These are phyloP conservation scores for Microhierax caerulescens DNA, from an alignment of 2,797 vertebrate genomes.

Conservation along the genomic window DNA sequence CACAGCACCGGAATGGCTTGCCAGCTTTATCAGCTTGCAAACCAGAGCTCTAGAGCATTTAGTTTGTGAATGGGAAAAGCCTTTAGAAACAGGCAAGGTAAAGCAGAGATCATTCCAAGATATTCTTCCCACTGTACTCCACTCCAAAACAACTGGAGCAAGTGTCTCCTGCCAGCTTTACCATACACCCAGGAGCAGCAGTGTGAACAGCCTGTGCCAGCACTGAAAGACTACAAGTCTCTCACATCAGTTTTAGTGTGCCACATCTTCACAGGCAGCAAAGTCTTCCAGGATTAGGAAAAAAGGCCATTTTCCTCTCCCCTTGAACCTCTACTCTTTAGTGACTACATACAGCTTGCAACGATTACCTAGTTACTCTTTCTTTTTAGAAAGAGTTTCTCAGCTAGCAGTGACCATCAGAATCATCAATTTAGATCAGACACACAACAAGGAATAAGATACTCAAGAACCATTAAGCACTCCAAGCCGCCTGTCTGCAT, in stretches of 20 bases:
- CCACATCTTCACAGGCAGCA: neutral
- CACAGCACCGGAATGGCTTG: neutral
- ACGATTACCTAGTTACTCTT: neutral
- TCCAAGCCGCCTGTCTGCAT: neutral
- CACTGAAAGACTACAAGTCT: neutral
- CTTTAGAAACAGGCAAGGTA: neutral
- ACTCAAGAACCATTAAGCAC: neutral
- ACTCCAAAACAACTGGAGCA: neutral
- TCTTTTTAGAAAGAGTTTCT: neutral
- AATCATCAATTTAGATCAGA: neutral
- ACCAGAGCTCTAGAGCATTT: neutral
- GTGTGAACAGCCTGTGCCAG: neutral
- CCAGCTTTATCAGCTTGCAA: neutral
- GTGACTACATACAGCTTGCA: neutral
- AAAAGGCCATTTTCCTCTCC: neutral
- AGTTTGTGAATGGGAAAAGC: neutral
- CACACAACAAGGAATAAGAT: neutral
- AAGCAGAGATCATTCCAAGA: neutral
- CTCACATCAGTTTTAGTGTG: neutral
- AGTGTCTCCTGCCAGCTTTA: neutral
- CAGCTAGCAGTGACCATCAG: neutral
- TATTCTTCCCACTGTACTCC: neutral
- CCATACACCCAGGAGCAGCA: neutral
- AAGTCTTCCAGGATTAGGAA: neutral
- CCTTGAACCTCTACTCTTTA: neutral